Percentiles rank a stretch among this genome's conserved stretches.
Conservation (phyloP, 1,140 invertebrate genomes). For the Caenorhabditis inopinata region DNA sequence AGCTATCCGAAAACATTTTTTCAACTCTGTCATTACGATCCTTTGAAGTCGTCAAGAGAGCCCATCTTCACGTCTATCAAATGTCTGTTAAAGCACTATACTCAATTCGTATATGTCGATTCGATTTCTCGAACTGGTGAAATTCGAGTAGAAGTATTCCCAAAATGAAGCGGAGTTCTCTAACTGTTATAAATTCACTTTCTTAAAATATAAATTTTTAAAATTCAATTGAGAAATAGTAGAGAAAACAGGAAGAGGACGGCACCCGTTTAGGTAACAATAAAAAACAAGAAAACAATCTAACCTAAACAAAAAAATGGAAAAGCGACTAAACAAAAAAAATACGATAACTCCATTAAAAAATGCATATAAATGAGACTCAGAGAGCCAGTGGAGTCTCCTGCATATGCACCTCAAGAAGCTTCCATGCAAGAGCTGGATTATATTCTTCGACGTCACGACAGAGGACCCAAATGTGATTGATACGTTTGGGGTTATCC, state of each 20-base stretch:
- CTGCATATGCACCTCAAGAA: slow-evolving; percentile 75
- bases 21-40: not conserved
- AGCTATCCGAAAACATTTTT: not conserved
- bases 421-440: slow-evolving; percentile 89
- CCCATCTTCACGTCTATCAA: not conserved
- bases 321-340: not conserved
- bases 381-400: slow-evolving; percentile 52
- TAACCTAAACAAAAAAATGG: not conserved
- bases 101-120: not conserved
- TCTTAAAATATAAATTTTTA: no score
- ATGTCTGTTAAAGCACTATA: not conserved
- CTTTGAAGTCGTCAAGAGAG: not conserved
- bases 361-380: not conserved
- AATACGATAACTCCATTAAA: not conserved
- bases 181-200: no score
- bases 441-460: slow-evolving; percentile 89
- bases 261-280: slow-evolving; percentile 19
- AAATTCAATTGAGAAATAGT: not conserved
- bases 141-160: not conserved
- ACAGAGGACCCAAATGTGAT: slow-evolving; percentile 96
- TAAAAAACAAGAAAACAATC: not conserved
- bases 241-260: slow-evolving; percentile 4
- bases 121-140: not conserved
- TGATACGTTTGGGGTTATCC: slow-evolving; percentile 89
- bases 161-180: no score